These are phyloP conservation scores for Nemotelus pantherinus DNA, from an alignment of 2,888 invertebrate genomes.

Conservation along the genomic window DNA sequence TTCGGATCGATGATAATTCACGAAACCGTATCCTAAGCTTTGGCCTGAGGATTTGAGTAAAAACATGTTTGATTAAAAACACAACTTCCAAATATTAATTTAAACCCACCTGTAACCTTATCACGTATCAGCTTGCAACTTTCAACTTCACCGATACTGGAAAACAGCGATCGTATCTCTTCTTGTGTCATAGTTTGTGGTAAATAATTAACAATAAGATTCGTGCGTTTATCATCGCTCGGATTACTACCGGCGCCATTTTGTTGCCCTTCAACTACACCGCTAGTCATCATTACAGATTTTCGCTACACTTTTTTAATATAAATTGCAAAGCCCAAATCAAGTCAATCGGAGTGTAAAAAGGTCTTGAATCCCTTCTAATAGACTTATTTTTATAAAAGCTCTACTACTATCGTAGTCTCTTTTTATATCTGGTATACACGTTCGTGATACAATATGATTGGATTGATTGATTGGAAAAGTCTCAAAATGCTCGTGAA, in stretches of 20 bases:
- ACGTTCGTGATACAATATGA: neutral
- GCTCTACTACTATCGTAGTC: neutral
- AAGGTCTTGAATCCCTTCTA: neutral
- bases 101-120: constrained; percentile 84
- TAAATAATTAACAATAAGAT: constrained; percentile 94
- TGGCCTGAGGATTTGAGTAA: constrained; percentile 72
- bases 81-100: neutral
- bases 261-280: constrained; percentile 77
- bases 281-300: constrained; percentile 55
- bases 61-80: neutral
- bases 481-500: constrained; percentile 2
- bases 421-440: neutral
- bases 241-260: constrained; percentile 74
- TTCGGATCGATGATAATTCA: constrained; percentile 97
- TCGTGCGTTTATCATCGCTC: constrained; percentile 92
- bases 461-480: neutral
- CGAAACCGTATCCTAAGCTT: constrained; percentile 99
- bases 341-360: too few species aligned
- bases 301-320: neutral
- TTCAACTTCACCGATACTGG: constrained; percentile 95
- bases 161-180: constrained; percentile 92
- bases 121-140: constrained; percentile 97
- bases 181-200: constrained; percentile 95
- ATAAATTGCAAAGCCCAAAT: neutral
- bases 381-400: neutral